Base-by-base conservation (phyloP, 2,888 invertebrate species). In the Cetonia aurata region DNA sequence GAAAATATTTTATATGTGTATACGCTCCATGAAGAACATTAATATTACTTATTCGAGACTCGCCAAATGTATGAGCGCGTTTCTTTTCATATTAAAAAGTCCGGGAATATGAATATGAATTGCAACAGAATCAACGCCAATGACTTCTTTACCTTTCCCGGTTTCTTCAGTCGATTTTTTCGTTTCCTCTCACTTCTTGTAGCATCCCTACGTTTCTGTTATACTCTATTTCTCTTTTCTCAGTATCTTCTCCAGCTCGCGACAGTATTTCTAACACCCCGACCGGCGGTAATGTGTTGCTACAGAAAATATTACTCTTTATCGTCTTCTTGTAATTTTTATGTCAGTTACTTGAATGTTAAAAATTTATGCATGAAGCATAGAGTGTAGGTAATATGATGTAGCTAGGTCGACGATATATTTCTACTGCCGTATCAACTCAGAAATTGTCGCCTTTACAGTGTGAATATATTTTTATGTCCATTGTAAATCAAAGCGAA, bases 11-110 rank as follows among this genome's bases (percentile, higher is more conserved):
- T 48, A 62, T 48, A 48, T 62, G 48, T 50, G 4, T 15, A 50
- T 48, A 48, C 15, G 48, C 48, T 10, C 31, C 46, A 10, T 19
- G 48, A 48, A 60, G 60, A 60, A 48, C 62, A 62, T 62, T 62
- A 50, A 62, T 62, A 62, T 62, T 48, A 62, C 48, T 62, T 62
- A 62, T 31, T 62, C 48, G 46, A 62, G 13, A 13, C 31, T 62
- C 33, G 48, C 13, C 48, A 48, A 25, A 25, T 25, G 25, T 25
- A 4, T 25, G 25, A 3, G 4, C 4, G 4, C 48, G 48, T 62
- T 62, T 62, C n/a, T 25, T 25, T 4, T 3, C 25, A 15, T 48
- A 62, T 62, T 48, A 48, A 62, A 62, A 62, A 62, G 31, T 44
- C 46, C 10, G 15, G 33, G 46, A 62, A 50, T 62, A 48, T 62